Evolutionary conservation across 2,113 vertebrate genomes (phyloP), one percentile per base, ranked within the genome.

Genomic region (Tinamus guttatus): DNA sequence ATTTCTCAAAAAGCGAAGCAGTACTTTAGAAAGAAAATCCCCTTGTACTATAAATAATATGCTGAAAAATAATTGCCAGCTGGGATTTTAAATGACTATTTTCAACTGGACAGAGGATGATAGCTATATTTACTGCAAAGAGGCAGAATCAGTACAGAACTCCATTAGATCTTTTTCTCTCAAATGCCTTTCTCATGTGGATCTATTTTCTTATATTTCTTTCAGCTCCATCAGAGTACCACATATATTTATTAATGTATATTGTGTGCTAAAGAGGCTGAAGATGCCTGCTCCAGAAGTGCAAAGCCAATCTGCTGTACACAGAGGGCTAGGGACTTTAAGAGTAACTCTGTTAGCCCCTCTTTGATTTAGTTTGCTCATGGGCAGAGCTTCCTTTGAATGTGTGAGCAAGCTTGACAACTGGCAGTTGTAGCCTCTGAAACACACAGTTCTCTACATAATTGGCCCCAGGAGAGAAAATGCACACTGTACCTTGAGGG

Each of bases 381-480:
- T 36, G 63, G 85, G 80, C 63, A 84, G 34, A 95, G 18, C 58
- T 58, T 95, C 94, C 41, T 81, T n/a, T 83, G 85, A 82, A 60
- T 68, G 67, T 59, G 63, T 43, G 81, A 86, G 87, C 71, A 92
- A 96, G 47, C 63, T 43, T 90, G 86, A 85, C 28, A 95, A 93
- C 60, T 41, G 58, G 63, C 32, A 74, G 78, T 77, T 54, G 58
- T 54, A 76, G 76, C 56, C 75, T 92, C 52, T 95, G 65, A 81
- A 94, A 94, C 36, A 25, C 25, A 85, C 45, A 47, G 56, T 91
- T 70, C 96, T 82, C 93, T 85, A 82, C 79, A 47, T 96, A 97
- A 96, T 92, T 96, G 80, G 95, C 41, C 96, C 85, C 85, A 38
- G 16, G 78, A 95, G 85, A 90, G 43, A 94, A 90, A 69, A 34